phyloP scores from a whole-genome alignment of 2,888 invertebrate genomes.

The Macropis europaea region DNA sequence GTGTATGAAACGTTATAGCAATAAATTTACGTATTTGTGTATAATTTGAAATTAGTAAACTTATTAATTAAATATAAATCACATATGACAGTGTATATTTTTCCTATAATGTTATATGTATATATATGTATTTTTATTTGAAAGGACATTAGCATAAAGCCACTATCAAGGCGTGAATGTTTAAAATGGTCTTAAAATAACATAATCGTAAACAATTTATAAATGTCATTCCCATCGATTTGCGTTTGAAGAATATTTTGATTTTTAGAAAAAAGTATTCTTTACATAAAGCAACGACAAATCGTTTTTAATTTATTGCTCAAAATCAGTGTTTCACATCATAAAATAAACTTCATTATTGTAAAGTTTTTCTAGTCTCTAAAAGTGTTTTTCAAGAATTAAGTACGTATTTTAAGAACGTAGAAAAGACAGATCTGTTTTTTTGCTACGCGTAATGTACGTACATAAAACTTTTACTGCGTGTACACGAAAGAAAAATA shows the following conservation, averaged over 20 bases:
- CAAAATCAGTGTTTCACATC: not conserved
- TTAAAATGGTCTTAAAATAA: not conserved
- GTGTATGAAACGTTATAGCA: slow-evolving; percentile 72
- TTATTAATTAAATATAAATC: slow-evolving; percentile 70
- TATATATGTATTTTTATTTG: slow-evolving; percentile 17
- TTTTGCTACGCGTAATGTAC: too few relatives aligned
- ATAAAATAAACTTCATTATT: slow-evolving; percentile 14
- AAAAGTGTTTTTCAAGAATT: not conserved
- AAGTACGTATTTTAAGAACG: not conserved
- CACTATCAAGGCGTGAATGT: too few relatives aligned
- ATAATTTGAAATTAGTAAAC: slow-evolving; percentile 72
- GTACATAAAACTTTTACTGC: too few relatives aligned
- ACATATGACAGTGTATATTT: slow-evolving; percentile 55
- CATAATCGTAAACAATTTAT: not conserved
- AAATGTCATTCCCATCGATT: not conserved
- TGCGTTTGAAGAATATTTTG: slow-evolving; percentile 15
- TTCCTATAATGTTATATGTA: slow-evolving; percentile 34
- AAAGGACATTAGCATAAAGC: too few relatives aligned
- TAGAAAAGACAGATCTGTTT: not conserved
- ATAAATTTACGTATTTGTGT: slow-evolving; percentile 74
- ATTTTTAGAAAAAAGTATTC: not conserved
- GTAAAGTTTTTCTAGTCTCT: slow-evolving; percentile 3
- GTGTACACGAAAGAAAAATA: too few relatives aligned
- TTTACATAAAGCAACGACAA: slow-evolving; percentile 1
- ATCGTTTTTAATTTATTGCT: slow-evolving; percentile 1